Evolutionary conservation across 1,140 invertebrate genomes (phyloP), one percentile per base, ranked within the genome.

Genomic region (Megalopta genalis): DNA sequence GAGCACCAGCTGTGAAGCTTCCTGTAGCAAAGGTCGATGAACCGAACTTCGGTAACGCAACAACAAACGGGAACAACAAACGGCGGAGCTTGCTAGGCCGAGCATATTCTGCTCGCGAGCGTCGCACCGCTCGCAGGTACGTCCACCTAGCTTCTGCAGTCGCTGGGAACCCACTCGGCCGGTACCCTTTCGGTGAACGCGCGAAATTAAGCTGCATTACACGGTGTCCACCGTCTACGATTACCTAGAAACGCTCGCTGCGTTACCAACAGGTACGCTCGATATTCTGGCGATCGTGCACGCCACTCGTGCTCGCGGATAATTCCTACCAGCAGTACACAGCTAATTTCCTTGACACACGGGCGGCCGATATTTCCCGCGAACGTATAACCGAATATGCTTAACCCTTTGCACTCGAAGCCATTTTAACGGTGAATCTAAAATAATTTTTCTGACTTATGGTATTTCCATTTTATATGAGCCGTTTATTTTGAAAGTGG

Each of bases 231-330:
- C 12, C n/a, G 39, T 37, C 69, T 62, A 54, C 67, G 76, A 78
- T 78, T 78, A 78, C 76, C 76, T 78, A 72, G 76, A 78, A 57
- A 71, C 46, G 66, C 75, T 77, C 75, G 54, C 67, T 71, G 66
- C 39, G 75, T 77, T 77, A 77, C 75, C 75, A 77, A 77, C 66
- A 62, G 66, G 67, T 70, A 71, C 27, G 25, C 27, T n/a, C 65
- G 52, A 16, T 37, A 14, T 76, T 46, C 37, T 63, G 63, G 63
- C 2, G 37, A 23, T 49, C 23, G 10, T 27, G 14, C 21, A 14
- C 32, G 54, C 21, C 4, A 42, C 54, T 32, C n/a, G 39, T 23
- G 3, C 65, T 5, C 67, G 21, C 21, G 39, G 59, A 69, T 60
- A 69, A 76, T 69, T 68, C n/a, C n/a, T n/a, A n/a, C n/a, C n/a